Base-by-base conservation (phyloP, 2,113 vertebrate genomes). In the Amazona vittata region DNA sequence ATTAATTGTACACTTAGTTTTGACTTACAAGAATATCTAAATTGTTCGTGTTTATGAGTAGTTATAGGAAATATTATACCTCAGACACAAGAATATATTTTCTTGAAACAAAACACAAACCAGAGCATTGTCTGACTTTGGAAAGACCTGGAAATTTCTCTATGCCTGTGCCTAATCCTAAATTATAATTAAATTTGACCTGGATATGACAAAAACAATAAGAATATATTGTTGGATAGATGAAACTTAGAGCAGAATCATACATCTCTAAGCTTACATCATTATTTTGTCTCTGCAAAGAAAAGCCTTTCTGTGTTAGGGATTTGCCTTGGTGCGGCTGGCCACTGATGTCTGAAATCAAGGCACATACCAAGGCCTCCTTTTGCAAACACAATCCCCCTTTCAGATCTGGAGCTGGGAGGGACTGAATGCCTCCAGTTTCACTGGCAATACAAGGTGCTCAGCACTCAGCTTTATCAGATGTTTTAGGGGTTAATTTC, bases 221-320 rank as follows among this genome's bases (percentile, higher is more conserved):
- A 65, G 82, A 86, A 67, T 70, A 97, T 67, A 70, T 83, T 95
- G 86, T 92, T 90, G 59, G 13, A 71, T 77, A 94, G 96, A 81
- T 89, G 89, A 96, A 97, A 92, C 77, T 93, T 49, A 67, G 95
- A 83, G 85, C 55, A 73, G 86, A 79, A 91, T 92, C 93, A 81
- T 75, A 80, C 15, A 52, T 57, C 70, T 94, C 92, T 93, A 85
- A 82, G 86, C 78, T 94, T 92, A 74, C 53, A 80, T 84, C 76
- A 79, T 43, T 80, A 69, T 89, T 93, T 83, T 65, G 78, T 75
- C 55, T 80, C 87, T 73, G 93, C 78, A 93, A 93, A 94, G 94
- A 96, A 94, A 96, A 77, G 85, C 52, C 94, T 95, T 97, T 96
- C 94, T 96, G 95, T 95, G 96, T 77, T 86, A 41, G 94, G 95